phyloP scores from a whole-genome alignment of 2,797 vertebrate genomes.

The Lepus townsendii region DNA sequence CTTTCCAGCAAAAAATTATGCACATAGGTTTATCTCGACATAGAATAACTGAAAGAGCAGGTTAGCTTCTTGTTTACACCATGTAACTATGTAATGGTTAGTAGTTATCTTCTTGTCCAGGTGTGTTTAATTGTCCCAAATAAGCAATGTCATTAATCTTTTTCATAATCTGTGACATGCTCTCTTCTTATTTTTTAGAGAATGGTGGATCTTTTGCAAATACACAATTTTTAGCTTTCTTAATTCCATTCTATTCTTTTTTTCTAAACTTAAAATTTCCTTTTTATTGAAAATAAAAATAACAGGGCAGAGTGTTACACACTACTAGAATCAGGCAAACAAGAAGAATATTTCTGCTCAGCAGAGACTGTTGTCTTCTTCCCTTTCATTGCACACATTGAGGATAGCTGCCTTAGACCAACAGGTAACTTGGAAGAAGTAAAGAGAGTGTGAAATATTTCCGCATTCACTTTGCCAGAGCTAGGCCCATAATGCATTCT shows the following conservation, averaged over 20 bases:
- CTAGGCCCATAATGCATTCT: slow-evolving; percentile 36
- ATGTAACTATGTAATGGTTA: not conserved
- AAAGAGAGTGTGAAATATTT: slow-evolving; percentile 85
- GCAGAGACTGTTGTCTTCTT: slow-evolving; percentile 75
- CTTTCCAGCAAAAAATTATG: slow-evolving; percentile 25
- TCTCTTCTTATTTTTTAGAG: not conserved
- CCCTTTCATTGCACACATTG: slow-evolving; percentile 30
- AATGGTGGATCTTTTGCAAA: slow-evolving; percentile 26
- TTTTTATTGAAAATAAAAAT: slow-evolving; percentile 54
- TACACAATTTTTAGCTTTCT: not conserved
- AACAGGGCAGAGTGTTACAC: slow-evolving; percentile 19
- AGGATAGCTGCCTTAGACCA: slow-evolving; percentile 66
- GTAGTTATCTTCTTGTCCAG: not conserved
- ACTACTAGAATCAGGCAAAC: slow-evolving; percentile 69
- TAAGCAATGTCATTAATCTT: not conserved
- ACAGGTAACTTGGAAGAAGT: slow-evolving; percentile 76
- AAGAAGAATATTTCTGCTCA: slow-evolving; percentile 74
- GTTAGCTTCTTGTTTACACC: not conserved
- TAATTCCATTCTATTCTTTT: not conserved
- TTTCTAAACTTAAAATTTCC: slow-evolving; percentile 32
- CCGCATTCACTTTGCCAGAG: slow-evolving; percentile 44
- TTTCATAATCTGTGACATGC: not conserved
- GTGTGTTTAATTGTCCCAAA: slow-evolving; percentile 11
- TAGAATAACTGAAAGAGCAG: not conserved
- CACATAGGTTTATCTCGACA: not conserved